Base-by-base conservation (phyloP, 1,140 invertebrate genomes). In the Drosophila sulfurigaster region DNA sequence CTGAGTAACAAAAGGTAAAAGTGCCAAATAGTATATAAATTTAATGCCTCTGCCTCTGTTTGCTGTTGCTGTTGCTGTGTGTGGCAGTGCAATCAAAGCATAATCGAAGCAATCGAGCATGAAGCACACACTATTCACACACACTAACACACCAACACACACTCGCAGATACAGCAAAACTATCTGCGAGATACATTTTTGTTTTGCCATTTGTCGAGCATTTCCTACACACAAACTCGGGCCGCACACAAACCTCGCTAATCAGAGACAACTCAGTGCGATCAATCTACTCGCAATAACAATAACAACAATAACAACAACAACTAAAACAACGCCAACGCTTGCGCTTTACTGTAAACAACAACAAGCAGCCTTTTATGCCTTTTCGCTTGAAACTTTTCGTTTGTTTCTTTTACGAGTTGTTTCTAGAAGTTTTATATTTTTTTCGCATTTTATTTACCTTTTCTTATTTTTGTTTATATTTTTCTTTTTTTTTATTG, bases 21-120 rank as follows among this genome's bases (percentile, higher is more conserved):
- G 76, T 88, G 83, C 63, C 80, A 88, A 83, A 83, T 59, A 75
- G 48, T 78, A 78, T 64, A 79, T 77, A 59, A 60, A 52, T 63
- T 65, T 72, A 74, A 82, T 87, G 72, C 41, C 56, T 52, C 52
- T 69, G 43, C 3, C 8, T 41, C 7, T 25, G 20, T 25, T 15
- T 51, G 60, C 52, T 5, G 8, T 25, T 25, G 4, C 56, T 58
- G 35, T 52, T 56, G 20, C 3, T 41, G 38, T 54, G 63, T 72
- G 38, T 62, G 68, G 7, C 60, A 59, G 25, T 81, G 79, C 79
- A 81, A 82, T 82, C 80, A 71, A 67, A 82, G 79, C 80, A 83
- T 83, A 85, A 83, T 85, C 77, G 73, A 74, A 67, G 48, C 81
- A 81, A 85, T 85, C 82, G 82, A 85, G 82, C 81, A 81, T 85